Percentiles rank a stretch among this genome's conserved stretches.
Conservation (phyloP, 2,888 invertebrate genomes). For the Temnothorax ravouxi region DNA sequence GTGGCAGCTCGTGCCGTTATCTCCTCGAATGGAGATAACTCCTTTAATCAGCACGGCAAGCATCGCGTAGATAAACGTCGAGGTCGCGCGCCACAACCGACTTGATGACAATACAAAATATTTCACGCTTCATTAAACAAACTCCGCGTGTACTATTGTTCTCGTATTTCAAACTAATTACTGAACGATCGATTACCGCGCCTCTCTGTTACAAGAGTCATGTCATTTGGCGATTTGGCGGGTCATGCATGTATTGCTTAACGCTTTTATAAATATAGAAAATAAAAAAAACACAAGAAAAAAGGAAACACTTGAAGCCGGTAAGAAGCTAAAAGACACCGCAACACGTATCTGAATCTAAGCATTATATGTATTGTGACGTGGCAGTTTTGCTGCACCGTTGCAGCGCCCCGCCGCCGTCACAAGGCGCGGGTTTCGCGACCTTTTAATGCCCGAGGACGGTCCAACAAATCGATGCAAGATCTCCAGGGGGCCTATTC, state of each 20-base stretch:
- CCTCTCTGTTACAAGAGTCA: not conserved
- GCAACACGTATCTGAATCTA: too few species aligned
- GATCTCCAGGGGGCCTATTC: too few species aligned
- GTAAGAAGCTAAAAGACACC: not conserved
- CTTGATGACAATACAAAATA: not conserved
- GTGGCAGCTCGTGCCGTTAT: not conserved
- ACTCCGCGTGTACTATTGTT: not conserved
- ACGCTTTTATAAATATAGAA: not conserved
- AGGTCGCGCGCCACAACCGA: not conserved
- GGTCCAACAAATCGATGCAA: too few species aligned
- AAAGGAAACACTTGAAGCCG: not conserved
- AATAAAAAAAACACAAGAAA: not conserved
- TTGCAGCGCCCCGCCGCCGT: too few species aligned
- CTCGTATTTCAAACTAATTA: not conserved
- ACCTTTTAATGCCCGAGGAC: too few species aligned
- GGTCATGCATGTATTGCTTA: not conserved
- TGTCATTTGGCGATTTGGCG: too few species aligned
- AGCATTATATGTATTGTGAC: too few species aligned
- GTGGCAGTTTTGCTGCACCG: too few species aligned
- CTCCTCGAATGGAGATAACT: not conserved
- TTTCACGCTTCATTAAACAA: not conserved
- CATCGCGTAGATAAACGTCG: not conserved
- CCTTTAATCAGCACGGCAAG: not conserved
- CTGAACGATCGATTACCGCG: not conserved
- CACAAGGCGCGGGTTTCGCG: too few species aligned